These are phyloP conservation scores for Doryteuthis pealeii DNA, from an alignment of 1,140 invertebrate genomes.

Conservation along the genomic window DNA sequence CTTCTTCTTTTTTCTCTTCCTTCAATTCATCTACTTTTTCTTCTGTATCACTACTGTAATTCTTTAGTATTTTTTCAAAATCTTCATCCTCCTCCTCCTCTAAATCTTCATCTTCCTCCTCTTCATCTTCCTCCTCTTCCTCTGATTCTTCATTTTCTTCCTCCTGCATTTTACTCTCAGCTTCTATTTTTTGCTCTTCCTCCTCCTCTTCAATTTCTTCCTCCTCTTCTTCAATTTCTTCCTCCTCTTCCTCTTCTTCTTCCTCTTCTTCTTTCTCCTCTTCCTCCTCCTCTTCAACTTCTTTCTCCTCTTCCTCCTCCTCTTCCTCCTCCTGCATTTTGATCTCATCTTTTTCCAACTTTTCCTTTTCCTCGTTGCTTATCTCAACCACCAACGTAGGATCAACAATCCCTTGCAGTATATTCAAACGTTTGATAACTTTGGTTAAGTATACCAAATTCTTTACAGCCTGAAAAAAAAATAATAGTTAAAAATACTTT, in stretches of 20 bases:
- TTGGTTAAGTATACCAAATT: slow-evolving; percentile 73
- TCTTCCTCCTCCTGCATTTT: not conserved
- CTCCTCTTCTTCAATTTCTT: too few relatives aligned
- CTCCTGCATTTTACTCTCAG: too few relatives aligned
- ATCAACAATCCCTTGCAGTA: not conserved
- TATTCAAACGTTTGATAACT: slow-evolving; percentile 63
- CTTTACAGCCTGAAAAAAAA: slow-evolving; percentile 67
- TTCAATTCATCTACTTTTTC: not conserved
- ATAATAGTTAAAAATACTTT: not conserved
- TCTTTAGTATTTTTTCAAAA: too few relatives aligned
- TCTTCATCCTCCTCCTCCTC: not conserved
- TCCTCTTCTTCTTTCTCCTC: too few relatives aligned
- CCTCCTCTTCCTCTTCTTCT: too few relatives aligned
- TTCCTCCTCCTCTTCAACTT: too few relatives aligned
- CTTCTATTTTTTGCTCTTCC: too few relatives aligned
- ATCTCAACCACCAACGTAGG: too few relatives aligned
- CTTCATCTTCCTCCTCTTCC: not conserved
- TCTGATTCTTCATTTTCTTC: too few relatives aligned
- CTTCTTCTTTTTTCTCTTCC: not conserved
- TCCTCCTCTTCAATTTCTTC: too few relatives aligned
- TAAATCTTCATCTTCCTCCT: not conserved
- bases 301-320: not conserved
- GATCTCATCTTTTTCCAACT: not conserved
- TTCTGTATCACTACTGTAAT: not conserved
- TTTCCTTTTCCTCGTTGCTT: not conserved